phyloP scores from a whole-genome alignment of 2,888 invertebrate species.

The Torymus tubicola region DNA sequence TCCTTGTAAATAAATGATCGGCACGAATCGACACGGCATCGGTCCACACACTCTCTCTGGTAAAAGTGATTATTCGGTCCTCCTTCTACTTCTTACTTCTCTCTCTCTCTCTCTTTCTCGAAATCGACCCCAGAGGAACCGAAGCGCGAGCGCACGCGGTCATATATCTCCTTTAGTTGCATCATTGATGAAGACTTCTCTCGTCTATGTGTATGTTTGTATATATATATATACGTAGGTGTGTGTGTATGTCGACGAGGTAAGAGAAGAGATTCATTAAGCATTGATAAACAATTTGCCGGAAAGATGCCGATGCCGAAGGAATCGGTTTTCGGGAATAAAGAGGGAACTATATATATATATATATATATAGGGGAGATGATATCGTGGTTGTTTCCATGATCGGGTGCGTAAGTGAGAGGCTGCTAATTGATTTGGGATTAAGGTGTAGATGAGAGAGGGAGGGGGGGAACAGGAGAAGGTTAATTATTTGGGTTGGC shows the following conservation, averaged over 20 bases:
- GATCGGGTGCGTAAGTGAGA: neutral
- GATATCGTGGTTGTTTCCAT: neutral
- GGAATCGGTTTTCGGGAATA: too few relatives aligned
- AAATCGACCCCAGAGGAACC: slow-evolving; percentile 73
- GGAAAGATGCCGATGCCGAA: neutral
- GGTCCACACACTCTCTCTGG: slow-evolving; percentile 49
- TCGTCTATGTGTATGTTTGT: too few relatives aligned
- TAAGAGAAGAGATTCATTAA: slow-evolving; percentile 41
- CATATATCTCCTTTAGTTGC: slow-evolving; percentile 72
- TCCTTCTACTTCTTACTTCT: neutral
- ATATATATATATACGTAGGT: neutral
- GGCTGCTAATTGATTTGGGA: too few relatives aligned
- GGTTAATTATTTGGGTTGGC: too few relatives aligned
- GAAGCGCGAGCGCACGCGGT: slow-evolving; percentile 58
- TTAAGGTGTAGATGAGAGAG: too few relatives aligned
- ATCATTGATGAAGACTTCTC: slow-evolving; percentile 69
- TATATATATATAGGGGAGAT: too few relatives aligned
- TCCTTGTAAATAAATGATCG: slow-evolving; percentile 71
- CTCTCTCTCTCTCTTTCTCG: slow-evolving; percentile 63
- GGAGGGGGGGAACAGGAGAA: too few relatives aligned
- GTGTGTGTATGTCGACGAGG: neutral
- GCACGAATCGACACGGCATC: slow-evolving; percentile 65
- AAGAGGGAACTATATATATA: too few relatives aligned
- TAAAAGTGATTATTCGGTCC: slow-evolving; percentile 74
- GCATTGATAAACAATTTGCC: slow-evolving; percentile 55